Conservation (phyloP, 2,113 vertebrate species). For the Apodemus speciosus region DNA sequence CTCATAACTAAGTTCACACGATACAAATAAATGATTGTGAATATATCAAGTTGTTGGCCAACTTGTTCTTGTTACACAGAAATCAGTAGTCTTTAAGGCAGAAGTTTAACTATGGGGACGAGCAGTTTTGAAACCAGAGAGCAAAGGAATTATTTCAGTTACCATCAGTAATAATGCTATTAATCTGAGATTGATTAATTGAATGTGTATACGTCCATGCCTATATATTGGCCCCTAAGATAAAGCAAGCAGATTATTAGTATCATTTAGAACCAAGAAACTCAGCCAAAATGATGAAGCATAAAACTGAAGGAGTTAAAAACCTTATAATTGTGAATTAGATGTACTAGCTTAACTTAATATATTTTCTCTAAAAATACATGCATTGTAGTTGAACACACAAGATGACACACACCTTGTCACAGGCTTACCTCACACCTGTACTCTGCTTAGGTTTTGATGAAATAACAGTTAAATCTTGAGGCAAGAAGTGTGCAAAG, state of each 20-base stretch:
- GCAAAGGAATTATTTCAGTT: not conserved
- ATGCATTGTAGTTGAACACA: not conserved
- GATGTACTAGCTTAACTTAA: slow-evolving; percentile 1
- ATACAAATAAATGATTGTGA: not conserved
- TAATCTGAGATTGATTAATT: not conserved
- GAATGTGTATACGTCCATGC: not conserved
- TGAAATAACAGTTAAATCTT: not conserved
- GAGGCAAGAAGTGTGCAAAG: slow-evolving; percentile 7
- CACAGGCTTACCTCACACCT: not conserved
- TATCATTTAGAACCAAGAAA: slow-evolving; percentile 28
- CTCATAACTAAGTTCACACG: not conserved
- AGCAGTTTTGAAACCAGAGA: not conserved
- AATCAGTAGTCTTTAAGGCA: slow-evolving; percentile 22
- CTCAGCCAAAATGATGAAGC: not conserved
- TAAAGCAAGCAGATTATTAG: slow-evolving; percentile 7
- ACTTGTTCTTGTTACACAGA: not conserved
- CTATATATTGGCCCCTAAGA: not conserved
- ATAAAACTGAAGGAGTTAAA: slow-evolving; percentile 8
- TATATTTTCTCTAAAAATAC: slow-evolving; percentile 5
- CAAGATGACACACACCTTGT: not conserved
- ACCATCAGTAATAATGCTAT: not conserved
- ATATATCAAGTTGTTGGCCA: not conserved
- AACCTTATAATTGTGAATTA: not conserved
- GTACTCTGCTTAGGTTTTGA: slow-evolving; percentile 32
- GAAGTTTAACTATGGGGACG: not conserved